Conservation (phyloP, 2,888 invertebrate species). For the Parnassius glacialis region DNA sequence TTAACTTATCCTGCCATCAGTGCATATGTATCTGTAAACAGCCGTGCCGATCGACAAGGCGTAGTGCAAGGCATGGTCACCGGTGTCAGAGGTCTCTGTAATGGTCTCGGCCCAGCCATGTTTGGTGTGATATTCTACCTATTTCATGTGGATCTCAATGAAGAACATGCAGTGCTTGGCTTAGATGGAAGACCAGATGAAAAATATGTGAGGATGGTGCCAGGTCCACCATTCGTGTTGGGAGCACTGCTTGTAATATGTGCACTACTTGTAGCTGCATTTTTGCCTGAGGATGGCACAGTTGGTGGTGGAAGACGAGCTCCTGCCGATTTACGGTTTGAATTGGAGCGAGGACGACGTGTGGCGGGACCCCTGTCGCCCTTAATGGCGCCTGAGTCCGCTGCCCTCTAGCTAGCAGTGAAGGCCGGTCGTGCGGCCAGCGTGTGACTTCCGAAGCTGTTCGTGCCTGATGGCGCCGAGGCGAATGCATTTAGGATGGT, state of each 20-base stretch:
- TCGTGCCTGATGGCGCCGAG: constrained; percentile 39
- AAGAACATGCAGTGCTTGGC: constrained; percentile 76
- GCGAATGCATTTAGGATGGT: constrained; percentile 64
- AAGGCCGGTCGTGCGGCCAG: constrained; percentile 69
- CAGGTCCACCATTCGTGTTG: constrained; percentile 99
- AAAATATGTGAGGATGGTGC: constrained; percentile 86
- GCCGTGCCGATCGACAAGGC: constrained; percentile 98
- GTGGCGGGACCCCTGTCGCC: constrained; percentile 89
- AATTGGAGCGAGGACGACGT: constrained; percentile 89
- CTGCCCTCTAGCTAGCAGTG: constrained; percentile 83
- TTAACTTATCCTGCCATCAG: constrained; percentile 99
- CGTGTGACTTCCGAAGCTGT: constrained; percentile 61
- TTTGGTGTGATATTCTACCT: constrained; percentile 99
- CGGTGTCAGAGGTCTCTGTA: constrained; percentile 98
- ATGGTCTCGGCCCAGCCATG: constrained; percentile 98
- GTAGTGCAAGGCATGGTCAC: constrained; percentile 99
- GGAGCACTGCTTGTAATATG: constrained; percentile 98
- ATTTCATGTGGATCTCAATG: constrained; percentile 98
- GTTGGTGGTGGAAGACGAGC: constrained; percentile 65
- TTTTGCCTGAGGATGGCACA: constrained; percentile 86
- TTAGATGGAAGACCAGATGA: constrained; percentile 56
- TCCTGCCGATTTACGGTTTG: constrained; percentile 89
- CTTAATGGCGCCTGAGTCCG: constrained; percentile 88
- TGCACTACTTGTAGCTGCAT: constrained; percentile 95
- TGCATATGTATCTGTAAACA: constrained; percentile 98